Evolutionary conservation across 2,113 vertebrate species (phyloP).

Genomic region (Gulo gulo): DNA sequence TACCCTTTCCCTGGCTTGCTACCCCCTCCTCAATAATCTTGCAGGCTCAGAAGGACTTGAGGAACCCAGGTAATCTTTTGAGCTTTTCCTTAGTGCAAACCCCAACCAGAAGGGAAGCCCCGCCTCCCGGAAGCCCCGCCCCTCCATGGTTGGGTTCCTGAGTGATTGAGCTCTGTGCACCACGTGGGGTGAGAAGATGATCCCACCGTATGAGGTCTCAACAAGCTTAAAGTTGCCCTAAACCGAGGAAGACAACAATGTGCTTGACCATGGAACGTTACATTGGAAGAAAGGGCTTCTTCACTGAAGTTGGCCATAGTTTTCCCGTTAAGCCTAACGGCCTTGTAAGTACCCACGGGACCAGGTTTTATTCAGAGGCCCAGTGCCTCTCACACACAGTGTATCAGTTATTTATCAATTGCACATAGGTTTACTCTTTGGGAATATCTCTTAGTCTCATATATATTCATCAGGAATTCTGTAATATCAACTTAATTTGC

Average conservation of each 20-base stretch:
- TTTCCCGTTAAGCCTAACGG: background rate
- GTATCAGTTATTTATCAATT: background rate
- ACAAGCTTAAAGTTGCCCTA: background rate
- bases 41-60: background rate
- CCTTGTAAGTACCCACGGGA: too few species aligned
- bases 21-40: background rate
- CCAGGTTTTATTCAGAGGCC: background rate
- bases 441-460: background rate
- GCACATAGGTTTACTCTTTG: background rate
- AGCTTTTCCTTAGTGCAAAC: background rate
- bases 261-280: background rate
- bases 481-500: background rate
- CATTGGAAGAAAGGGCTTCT: background rate
- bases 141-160: too few species aligned
- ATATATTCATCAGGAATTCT: background rate
- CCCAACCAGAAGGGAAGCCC: too few species aligned
- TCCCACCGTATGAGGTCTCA: fast-evolving
- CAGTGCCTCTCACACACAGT: background rate
- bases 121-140: fast-evolving
- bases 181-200: background rate
- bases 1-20: background rate
- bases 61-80: background rate
- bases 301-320: background rate
- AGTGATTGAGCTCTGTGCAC: fast-evolving
- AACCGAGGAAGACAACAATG: background rate